A percentile compares a stretch with the other conserved stretches of the same genome.
Conservation (phyloP, 2,113 vertebrate genomes). For the Leptocoma aspasia region DNA sequence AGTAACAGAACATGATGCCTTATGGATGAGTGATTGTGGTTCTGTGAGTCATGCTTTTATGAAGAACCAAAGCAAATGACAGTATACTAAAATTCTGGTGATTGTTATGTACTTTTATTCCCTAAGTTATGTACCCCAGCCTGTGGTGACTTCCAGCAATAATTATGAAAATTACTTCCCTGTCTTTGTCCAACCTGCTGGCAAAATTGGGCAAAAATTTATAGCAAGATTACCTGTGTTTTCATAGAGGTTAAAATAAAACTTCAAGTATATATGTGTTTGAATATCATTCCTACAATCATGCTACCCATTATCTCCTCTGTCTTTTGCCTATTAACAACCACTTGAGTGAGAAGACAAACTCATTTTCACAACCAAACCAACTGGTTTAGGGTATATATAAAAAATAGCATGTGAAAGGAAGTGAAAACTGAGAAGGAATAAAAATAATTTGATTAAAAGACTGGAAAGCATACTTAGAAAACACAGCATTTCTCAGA, state of each 20-base stretch:
- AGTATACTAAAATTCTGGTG: background rate
- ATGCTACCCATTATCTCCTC: background rate
- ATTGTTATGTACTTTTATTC: background rate
- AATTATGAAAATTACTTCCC: background rate
- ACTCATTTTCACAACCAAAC: background rate
- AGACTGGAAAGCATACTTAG: background rate
- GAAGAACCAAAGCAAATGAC: background rate
- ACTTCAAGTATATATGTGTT: background rate
- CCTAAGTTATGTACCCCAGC: rapidly evolving
- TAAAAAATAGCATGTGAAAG: background rate
- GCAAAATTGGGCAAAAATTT: background rate
- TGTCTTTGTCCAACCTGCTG: background rate
- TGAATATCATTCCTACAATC: background rate
- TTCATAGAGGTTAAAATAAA: background rate
- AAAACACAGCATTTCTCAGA: background rate
- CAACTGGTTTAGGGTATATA: rapidly evolving
- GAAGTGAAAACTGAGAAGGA: background rate
- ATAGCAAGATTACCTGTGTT: background rate
- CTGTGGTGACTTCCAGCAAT: background rate
- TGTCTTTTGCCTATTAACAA: background rate
- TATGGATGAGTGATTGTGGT: background rate
- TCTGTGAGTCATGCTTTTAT: background rate
- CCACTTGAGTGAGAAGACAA: background rate
- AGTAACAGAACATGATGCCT: background rate
- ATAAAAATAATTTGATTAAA: background rate